phyloP scores from a whole-genome alignment of 2,113 vertebrate genomes.

The Passer montanus region DNA sequence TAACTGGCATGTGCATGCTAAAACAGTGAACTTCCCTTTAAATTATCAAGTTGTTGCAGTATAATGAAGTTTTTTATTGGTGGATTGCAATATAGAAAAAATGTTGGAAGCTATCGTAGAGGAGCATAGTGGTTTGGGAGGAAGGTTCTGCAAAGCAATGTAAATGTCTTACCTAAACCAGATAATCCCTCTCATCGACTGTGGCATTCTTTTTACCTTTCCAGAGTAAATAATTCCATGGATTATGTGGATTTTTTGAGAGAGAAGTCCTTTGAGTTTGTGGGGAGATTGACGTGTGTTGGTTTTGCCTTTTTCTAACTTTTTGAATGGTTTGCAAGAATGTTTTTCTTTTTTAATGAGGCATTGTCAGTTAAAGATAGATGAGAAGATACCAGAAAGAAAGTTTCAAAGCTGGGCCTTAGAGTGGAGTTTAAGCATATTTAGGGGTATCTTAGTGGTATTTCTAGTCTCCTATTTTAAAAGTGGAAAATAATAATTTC shows the following conservation, averaged over 20 bases:
- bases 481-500: background rate
- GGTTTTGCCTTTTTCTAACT: background rate
- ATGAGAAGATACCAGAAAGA: background rate
- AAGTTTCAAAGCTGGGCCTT: background rate
- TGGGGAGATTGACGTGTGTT: background rate
- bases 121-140: background rate
- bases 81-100: background rate
- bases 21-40: background rate
- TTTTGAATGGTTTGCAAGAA: background rate
- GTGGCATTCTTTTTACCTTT: background rate
- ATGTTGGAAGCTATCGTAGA: background rate
- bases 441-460: background rate
- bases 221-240: background rate
- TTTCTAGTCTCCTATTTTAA: background rate
- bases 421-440: background rate
- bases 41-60: background rate
- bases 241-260: background rate
- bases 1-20: conserved; percentile 41
- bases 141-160: background rate
- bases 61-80: background rate
- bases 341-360: background rate
- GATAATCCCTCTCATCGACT: background rate
- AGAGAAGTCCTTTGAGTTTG: background rate
- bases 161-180: background rate
- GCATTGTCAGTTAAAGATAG: background rate